phyloP scores from a whole-genome alignment of 2,797 vertebrate species.

The Sebastes dallii region DNA sequence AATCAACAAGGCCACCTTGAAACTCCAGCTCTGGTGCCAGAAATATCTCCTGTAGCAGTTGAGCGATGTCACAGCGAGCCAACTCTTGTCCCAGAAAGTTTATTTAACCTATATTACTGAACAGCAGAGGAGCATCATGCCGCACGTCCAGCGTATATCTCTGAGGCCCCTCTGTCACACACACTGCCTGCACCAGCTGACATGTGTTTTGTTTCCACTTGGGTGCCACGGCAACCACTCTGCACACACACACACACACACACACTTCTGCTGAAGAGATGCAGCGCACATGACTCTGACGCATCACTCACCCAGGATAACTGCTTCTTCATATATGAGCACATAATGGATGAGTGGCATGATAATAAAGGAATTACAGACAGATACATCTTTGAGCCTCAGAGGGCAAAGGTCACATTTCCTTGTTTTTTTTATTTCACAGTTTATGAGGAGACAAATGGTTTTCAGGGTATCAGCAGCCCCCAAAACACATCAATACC shows the following conservation, averaged over 20 bases:
- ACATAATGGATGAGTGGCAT: conserved; percentile 29
- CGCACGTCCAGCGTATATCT: conserved; percentile 64
- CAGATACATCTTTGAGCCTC: conserved; percentile 31
- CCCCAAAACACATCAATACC: conserved; percentile 13
- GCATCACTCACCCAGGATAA: conserved; percentile 21
- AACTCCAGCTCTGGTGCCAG: conserved; percentile 43
- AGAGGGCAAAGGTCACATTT: conserved; percentile 19
- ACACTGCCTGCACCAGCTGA: conserved; percentile 52
- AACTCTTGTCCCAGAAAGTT: conserved; percentile 53
- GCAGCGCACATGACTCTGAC: conserved; percentile 35
- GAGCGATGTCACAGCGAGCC: conserved; percentile 55
- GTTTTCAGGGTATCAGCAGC: conserved; percentile 24
- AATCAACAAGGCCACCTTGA: conserved; percentile 55
- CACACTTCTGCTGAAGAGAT: conserved; percentile 36
- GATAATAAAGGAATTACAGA: conserved; percentile 32
- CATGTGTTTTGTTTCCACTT: conserved; percentile 74
- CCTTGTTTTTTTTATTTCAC: conserved; percentile 24
- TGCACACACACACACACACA: not conserved
- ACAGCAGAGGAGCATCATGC: conserved; percentile 74
- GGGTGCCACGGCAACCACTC: conserved; percentile 51
- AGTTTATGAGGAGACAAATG: conserved; percentile 42
- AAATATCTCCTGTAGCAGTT: conserved; percentile 45
- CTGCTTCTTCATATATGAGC: conserved; percentile 8
- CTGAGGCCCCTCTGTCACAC: conserved; percentile 52
- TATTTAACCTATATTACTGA: conserved; percentile 69